phyloP scores from a whole-genome alignment of 1,140 invertebrate species.

The Rhyacophila brunnea region DNA sequence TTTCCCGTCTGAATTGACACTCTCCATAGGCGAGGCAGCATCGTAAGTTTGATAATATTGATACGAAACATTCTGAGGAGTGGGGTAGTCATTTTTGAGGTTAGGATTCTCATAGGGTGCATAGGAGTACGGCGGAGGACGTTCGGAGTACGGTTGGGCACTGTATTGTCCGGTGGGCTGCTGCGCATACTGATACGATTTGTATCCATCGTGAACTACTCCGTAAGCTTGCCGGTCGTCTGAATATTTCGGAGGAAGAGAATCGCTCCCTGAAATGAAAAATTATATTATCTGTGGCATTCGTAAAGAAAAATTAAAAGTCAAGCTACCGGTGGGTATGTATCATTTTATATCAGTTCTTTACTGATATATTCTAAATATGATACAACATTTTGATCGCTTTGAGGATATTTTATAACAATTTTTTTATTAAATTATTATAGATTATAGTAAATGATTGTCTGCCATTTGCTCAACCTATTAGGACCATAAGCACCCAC shows the following conservation, averaged over 20 bases:
- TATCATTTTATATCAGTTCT: no score
- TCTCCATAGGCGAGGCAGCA: conserved; percentile 2
- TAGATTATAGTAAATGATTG: no score
- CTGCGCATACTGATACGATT: conserved; percentile 17
- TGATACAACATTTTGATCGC: no score
- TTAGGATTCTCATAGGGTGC: conserved; percentile 6
- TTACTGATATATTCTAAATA: no score
- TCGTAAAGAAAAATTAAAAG: no score
- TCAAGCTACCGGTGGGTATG: no score
- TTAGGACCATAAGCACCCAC: no score
- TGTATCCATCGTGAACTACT: conserved; percentile 11
- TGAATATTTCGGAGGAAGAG: conserved; percentile 15
- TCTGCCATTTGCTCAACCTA: no score
- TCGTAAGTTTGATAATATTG: conserved; percentile 24
- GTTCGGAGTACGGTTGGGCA: conserved; percentile 16
- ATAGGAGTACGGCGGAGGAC: conserved; percentile 17
- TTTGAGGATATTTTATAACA: no score
- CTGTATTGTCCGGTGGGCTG: conserved; percentile 16
- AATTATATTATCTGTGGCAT: no score
- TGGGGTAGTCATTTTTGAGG: conserved; percentile 5
- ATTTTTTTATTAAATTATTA: no score
- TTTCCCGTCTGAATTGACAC: conserved; percentile 3
- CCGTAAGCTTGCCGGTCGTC: conserved; percentile 23
- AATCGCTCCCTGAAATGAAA: conserved; percentile 27
- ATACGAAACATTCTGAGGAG: conserved; percentile 10